Evolutionary conservation across 2,797 vertebrate species (phyloP).

Genomic region (Coreius guichenoti): DNA sequence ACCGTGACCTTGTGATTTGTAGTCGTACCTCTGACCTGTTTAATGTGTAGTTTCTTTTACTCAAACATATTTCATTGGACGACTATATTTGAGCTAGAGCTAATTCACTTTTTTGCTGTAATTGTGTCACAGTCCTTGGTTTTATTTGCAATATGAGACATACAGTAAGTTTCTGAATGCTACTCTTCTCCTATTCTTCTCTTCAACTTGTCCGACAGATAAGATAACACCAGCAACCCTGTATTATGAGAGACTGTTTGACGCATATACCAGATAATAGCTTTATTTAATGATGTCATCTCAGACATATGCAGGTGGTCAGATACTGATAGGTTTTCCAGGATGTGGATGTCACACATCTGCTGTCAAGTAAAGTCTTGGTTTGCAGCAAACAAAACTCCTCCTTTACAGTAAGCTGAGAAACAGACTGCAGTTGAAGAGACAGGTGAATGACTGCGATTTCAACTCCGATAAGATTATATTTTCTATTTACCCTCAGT

Average conservation of each 20-base stretch:
- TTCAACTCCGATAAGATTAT: conserved; percentile 32
- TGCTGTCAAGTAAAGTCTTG: neutral
- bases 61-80: neutral
- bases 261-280: neutral
- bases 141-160: neutral
- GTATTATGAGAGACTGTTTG: neutral
- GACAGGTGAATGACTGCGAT: conserved; percentile 5
- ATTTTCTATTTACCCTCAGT: conserved; percentile 28
- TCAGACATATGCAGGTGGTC: neutral
- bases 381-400: conserved; percentile 16
- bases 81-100: neutral
- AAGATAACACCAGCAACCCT: conserved; percentile 7
- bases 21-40: neutral
- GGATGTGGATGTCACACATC: neutral
- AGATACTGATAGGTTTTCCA: neutral
- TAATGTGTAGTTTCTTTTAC: neutral
- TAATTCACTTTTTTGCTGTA: neutral
- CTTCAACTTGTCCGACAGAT: neutral
- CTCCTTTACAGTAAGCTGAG: conserved; percentile 20
- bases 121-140: neutral
- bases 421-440: conserved; percentile 22
- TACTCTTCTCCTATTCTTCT: neutral
- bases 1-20: neutral
- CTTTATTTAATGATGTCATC: neutral
- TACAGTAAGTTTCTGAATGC: neutral